Conservation (phyloP, 2,113 vertebrate species). For the Macrotus californicus region DNA sequence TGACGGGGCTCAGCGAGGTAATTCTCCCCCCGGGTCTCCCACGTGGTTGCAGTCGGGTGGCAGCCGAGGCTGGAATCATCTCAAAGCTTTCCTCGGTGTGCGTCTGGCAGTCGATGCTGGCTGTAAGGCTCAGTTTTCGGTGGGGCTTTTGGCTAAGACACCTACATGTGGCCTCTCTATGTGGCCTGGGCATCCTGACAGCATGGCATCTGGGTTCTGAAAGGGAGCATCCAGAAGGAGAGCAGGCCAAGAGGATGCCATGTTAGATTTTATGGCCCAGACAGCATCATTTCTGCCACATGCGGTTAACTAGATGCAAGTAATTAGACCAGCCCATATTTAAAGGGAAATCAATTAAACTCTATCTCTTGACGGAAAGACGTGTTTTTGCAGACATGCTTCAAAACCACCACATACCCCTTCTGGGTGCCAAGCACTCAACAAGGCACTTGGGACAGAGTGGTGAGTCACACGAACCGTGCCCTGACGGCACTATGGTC, state of each 20-base stretch:
- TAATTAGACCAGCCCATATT: not conserved
- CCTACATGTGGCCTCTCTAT: not conserved
- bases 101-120: not conserved
- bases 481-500: not conserved
- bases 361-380: not conserved
- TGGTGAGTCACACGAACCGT: not conserved
- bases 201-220: not conserved
- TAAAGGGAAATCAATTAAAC: not conserved
- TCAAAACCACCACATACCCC: not conserved
- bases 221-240: not conserved
- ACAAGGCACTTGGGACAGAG: not conserved
- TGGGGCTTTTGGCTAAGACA: not conserved
- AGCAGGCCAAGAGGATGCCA: not conserved
- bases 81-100: not conserved
- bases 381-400: not conserved
- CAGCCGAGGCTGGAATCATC: not conserved
- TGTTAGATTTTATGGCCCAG: not conserved
- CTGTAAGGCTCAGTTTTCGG: not conserved
- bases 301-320: conserved; percentile 5
- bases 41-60: not conserved
- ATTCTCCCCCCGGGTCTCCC: not conserved
- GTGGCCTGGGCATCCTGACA: not conserved
- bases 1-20: not conserved
- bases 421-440: not conserved
- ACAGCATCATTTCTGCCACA: not conserved